Base-by-base conservation (phyloP, 23 tunicate species). In the Diplosoma virens region DNA sequence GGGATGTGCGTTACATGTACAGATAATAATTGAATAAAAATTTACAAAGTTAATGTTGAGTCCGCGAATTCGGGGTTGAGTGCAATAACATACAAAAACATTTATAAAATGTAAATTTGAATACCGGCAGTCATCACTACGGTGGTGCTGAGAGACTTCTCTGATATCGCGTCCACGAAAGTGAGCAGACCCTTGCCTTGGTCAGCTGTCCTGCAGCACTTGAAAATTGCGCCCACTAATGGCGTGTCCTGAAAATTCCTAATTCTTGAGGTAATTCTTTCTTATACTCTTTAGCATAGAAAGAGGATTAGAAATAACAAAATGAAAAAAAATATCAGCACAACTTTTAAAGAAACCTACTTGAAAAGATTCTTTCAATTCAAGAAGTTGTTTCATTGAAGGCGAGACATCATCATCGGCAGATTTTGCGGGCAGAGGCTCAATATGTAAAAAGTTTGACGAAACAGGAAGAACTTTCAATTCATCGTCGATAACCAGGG, bases 101-200 rank as follows among this genome's bases (percentile, higher is more conserved):
- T n/a, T n/a, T n/a, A n/a, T n/a, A n/a, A n/a, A n/a, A n/a, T n/a
- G n/a, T n/a, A n/a, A n/a, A n/a, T n/a, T n/a, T n/a, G n/a, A n/a
- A n/a, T 53, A 84, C 97, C 97, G 53, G 97, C 97, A 29, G 97
- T 90, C 90, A 90, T 84, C 16, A 81, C 90, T 32, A 84, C 81
- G 2, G 97, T 90, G 60, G 85, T 81, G 34, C 93, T 55, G 1
- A 84, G 71, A 1, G 84, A 76, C 59, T 93, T 93, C 60, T 93
- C 93, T 23, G 93, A 48, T 23, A 93, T 93, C 0, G 85, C 87
- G 29, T 93, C 93, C 34, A 93, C 84, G 66, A 93, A 93, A 46
- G 86, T 93, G 16, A 93, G 76, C 48, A 93, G 33, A 17, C 88
- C 93, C 33, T 93, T 93, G 22, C 89, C 98, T 70, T 93, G 98